Conservation (phyloP, 2,888 invertebrate species). For the Athripsodes cinereus region DNA sequence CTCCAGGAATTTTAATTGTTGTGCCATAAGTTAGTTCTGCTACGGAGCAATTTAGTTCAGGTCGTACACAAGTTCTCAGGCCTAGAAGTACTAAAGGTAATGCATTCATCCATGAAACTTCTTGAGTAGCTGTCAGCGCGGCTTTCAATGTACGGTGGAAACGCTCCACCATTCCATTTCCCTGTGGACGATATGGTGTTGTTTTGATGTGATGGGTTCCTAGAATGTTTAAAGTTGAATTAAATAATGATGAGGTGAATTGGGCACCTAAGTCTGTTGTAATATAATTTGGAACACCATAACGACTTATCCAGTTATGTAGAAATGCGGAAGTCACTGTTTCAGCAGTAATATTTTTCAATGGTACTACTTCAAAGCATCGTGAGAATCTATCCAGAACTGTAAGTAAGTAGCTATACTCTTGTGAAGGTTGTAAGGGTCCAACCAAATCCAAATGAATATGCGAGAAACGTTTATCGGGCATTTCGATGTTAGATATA, state of each 20-base stretch:
- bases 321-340: conserved; percentile 18
- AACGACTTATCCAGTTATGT: conserved; percentile 28
- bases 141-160: conserved; percentile 29
- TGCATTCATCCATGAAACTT: conserved; percentile 24
- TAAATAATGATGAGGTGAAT: conserved; percentile 26
- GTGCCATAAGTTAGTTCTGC: conserved; percentile 30
- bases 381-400: conserved; percentile 33
- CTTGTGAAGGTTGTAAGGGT: conserved; percentile 7
- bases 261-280: conserved; percentile 26
- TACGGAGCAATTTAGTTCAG: conserved; percentile 27
- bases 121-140: conserved; percentile 22
- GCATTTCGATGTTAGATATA: conserved; percentile 21
- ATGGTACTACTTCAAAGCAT: conserved; percentile 36
- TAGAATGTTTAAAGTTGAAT: conserved; percentile 15
- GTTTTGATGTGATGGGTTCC: conserved; percentile 26
- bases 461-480: conserved; percentile 29
- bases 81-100: conserved; percentile 32
- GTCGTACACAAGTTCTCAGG: conserved; percentile 27
- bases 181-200: conserved; percentile 26
- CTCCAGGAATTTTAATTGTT: conserved; percentile 29
- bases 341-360: conserved; percentile 21
- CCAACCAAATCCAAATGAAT: conserved; percentile 31
- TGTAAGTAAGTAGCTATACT: conserved; percentile 25
- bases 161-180: conserved; percentile 26
- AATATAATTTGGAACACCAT: conserved; percentile 26